Conservation (phyloP, 2,888 invertebrate genomes). For the Ophion obscuratus region DNA sequence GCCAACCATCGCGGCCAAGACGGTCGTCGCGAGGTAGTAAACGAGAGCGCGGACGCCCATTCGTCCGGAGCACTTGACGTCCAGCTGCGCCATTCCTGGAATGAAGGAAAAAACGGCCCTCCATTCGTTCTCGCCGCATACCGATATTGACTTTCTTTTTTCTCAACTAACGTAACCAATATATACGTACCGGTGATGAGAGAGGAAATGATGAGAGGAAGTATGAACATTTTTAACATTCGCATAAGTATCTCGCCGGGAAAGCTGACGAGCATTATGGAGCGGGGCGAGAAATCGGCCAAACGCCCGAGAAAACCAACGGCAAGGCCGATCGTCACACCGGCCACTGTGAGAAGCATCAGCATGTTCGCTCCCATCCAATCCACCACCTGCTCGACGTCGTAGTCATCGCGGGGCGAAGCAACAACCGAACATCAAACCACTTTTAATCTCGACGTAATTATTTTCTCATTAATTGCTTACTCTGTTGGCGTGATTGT, state of each 20-base stretch:
- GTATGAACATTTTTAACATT: slow-evolving; percentile 89
- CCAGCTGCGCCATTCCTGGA: slow-evolving; percentile 87
- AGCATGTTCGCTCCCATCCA: slow-evolving; percentile 86
- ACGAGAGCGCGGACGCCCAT: slow-evolving; percentile 87
- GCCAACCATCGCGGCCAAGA: slow-evolving; percentile 87
- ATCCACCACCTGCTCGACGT: slow-evolving; percentile 74
- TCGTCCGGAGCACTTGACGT: slow-evolving; percentile 87
- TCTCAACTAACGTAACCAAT: not conserved
- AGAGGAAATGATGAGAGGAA: slow-evolving; percentile 88
- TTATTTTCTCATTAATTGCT: not conserved
- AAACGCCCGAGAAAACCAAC: slow-evolving; percentile 86
- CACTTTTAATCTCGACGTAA: not conserved
- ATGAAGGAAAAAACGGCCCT: slow-evolving; percentile 15
- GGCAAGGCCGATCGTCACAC: slow-evolving; percentile 86
- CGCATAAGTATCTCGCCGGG: slow-evolving; percentile 89
- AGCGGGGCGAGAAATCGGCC: slow-evolving; percentile 83
- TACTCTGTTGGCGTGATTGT: not conserved
- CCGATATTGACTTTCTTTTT: not conserved
- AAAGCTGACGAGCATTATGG: slow-evolving; percentile 87
- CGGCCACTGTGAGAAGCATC: slow-evolving; percentile 86
- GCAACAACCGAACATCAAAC: not conserved
- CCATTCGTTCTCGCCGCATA: not conserved
- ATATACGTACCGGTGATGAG: slow-evolving; percentile 86
- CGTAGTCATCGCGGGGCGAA: not conserved
- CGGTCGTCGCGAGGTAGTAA: slow-evolving; percentile 88